Evolutionary conservation across 1,140 invertebrate genomes (phyloP).

Genomic region (Chrysomallon squamiferum): DNA sequence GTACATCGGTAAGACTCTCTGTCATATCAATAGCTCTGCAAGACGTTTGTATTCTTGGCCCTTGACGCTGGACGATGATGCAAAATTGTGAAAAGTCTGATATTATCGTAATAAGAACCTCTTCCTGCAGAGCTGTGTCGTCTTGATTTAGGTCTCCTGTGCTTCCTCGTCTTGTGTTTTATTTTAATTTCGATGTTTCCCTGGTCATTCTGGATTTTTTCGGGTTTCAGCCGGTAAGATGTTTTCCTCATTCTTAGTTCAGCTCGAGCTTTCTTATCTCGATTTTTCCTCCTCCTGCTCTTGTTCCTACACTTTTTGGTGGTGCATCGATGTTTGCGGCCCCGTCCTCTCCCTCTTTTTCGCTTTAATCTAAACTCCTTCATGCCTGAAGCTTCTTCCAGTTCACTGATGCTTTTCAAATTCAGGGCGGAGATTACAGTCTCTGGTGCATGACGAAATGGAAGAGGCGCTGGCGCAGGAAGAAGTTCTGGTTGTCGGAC

Average conservation of each 20-base stretch:
- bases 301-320: background rate
- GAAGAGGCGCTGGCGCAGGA: background rate
- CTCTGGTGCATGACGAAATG: background rate
- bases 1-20: background rate
- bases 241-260: slow-evolving; percentile 6
- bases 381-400: background rate
- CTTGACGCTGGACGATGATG: background rate
- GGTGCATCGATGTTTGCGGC: background rate
- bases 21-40: background rate
- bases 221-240: background rate
- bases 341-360: background rate
- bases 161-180: background rate
- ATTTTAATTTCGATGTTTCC: background rate
- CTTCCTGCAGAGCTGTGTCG: background rate
- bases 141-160: background rate
- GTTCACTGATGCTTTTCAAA: background rate
- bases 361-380: background rate
- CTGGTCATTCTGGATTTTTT: background rate
- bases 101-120: background rate
- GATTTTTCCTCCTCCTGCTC: background rate
- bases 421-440: background rate
- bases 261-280: background rate
- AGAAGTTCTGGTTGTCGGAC: background rate
- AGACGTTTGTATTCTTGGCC: background rate
- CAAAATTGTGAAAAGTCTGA: slow-evolving; percentile 1